Conservation (phyloP, 1,140 invertebrate species). For the Drosophila obscura region DNA sequence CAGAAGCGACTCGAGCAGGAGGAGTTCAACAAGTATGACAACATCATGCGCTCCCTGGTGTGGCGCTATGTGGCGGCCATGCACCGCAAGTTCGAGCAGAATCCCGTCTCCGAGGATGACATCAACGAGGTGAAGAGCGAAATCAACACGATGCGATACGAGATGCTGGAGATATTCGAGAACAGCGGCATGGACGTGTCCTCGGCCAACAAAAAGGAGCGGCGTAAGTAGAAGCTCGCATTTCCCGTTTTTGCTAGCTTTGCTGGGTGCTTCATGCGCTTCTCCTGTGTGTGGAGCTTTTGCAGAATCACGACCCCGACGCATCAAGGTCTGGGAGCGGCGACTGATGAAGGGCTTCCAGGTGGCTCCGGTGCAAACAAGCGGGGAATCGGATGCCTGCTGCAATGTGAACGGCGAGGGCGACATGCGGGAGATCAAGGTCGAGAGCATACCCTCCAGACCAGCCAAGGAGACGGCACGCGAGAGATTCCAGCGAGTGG, state of each 20-base stretch:
- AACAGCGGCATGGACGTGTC: slow-evolving; percentile 91
- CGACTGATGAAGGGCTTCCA: slow-evolving; percentile 94
- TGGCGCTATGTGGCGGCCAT: slow-evolving; percentile 93
- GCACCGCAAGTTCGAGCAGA: slow-evolving; percentile 90
- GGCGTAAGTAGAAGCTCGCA: slow-evolving; percentile 84
- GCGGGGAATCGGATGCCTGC: slow-evolving; percentile 84
- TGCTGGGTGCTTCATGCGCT: not conserved
- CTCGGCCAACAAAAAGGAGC: slow-evolving; percentile 88
- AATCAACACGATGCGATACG: slow-evolving; percentile 91
- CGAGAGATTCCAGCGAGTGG: slow-evolving; percentile 89
- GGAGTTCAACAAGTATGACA: slow-evolving; percentile 88
- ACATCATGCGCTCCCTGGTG: slow-evolving; percentile 92
- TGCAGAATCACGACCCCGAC: slow-evolving; percentile 88
- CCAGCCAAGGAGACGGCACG: slow-evolving; percentile 87
- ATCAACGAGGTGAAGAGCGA: slow-evolving; percentile 96
- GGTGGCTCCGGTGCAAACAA: slow-evolving; percentile 87
- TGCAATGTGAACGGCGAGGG: slow-evolving; percentile 61
- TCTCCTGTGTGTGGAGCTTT: slow-evolving; percentile 3
- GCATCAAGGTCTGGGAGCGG: slow-evolving; percentile 92
- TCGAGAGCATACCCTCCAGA: slow-evolving; percentile 75
- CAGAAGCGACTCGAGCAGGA: slow-evolving; percentile 85
- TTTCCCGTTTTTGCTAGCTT: no score
- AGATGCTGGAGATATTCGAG: slow-evolving; percentile 92
- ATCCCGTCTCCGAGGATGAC: slow-evolving; percentile 94
- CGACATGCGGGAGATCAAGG: slow-evolving; percentile 81